A percentile compares a stretch with the other conserved stretches of the same genome.
phyloP scores from a whole-genome alignment of 1,140 invertebrate genomes.

The Papilio polytes region DNA sequence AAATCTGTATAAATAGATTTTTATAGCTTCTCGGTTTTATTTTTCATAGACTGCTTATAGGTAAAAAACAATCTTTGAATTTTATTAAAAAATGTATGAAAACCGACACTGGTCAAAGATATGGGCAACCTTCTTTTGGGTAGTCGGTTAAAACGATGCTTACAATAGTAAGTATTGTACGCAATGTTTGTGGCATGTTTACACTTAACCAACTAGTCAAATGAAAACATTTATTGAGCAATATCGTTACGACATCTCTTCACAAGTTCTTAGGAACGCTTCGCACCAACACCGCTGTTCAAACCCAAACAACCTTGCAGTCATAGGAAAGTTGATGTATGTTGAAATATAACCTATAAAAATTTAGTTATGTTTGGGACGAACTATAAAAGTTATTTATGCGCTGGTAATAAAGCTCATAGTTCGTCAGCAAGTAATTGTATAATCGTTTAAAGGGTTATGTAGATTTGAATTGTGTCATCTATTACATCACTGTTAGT shows the following conservation, averaged over 20 bases:
- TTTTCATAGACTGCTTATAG: not conserved
- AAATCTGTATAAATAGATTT: not conserved
- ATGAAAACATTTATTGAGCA: conserved; percentile 24
- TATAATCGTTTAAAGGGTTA: not conserved
- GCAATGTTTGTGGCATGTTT: not conserved
- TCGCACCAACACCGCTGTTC: not conserved
- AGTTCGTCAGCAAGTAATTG: not conserved
- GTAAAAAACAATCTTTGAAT: not conserved
- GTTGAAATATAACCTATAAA: conserved; percentile 15
- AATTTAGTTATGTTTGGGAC: not conserved
- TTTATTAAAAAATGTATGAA: not conserved
- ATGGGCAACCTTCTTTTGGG: not conserved
- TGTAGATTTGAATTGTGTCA: too few species aligned
- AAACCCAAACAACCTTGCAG: conserved; percentile 16
- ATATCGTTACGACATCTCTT: conserved; percentile 20
- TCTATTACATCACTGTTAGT: too few species aligned
- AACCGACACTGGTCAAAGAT: not conserved
- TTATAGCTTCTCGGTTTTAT: not conserved
- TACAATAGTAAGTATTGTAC: not conserved
- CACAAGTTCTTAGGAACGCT: conserved; percentile 1
- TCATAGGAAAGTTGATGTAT: not conserved
- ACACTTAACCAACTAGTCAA: conserved; percentile 3
- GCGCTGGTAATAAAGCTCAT: not conserved
- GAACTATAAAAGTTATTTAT: not conserved
- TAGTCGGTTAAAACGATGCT: too few species aligned